These are phyloP conservation scores for Epsilonema sp. DNA, from an alignment of 2,888 invertebrate genomes.

Conservation along the genomic window DNA sequence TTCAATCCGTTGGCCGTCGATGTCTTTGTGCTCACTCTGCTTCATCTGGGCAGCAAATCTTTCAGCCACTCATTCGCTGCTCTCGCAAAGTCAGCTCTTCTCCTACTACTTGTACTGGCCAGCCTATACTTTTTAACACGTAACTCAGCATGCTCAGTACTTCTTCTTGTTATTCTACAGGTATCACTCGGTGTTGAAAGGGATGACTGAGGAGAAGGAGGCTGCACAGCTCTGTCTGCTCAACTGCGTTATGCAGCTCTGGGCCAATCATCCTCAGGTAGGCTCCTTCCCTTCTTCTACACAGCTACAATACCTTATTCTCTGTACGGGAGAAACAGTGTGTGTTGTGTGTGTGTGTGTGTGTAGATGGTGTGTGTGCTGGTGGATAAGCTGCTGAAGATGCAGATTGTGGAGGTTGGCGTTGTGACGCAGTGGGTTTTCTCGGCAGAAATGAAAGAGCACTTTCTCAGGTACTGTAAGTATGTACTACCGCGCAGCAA, in stretches of 20 bases:
- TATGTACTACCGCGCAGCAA: too few species aligned
- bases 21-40: constrained; percentile 40
- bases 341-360: too few species aligned
- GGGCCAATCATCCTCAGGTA: constrained; percentile 68
- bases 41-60: constrained; percentile 82
- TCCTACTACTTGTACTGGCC: too few species aligned
- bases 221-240: constrained; percentile 85
- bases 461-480: constrained; percentile 14
- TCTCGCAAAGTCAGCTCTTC: constrained; percentile 90
- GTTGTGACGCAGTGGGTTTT: constrained; percentile 76
- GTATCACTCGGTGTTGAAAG: constrained; percentile 40
- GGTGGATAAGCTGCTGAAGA: constrained; percentile 88
- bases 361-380: constrained; percentile 87
- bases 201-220: constrained; percentile 62
- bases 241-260: constrained; percentile 76
- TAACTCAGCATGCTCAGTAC: too few species aligned
- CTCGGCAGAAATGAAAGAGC: constrained; percentile 19
- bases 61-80: constrained; percentile 96
- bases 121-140: too few species aligned
- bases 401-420: constrained; percentile 85
- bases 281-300: neutral
- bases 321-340: too few species aligned
- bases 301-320: constrained; percentile 8
- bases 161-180: too few species aligned
- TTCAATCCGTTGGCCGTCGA: constrained; percentile 66